Conservation (phyloP, 1,140 invertebrate species). For the Mesaphorura yosii region DNA sequence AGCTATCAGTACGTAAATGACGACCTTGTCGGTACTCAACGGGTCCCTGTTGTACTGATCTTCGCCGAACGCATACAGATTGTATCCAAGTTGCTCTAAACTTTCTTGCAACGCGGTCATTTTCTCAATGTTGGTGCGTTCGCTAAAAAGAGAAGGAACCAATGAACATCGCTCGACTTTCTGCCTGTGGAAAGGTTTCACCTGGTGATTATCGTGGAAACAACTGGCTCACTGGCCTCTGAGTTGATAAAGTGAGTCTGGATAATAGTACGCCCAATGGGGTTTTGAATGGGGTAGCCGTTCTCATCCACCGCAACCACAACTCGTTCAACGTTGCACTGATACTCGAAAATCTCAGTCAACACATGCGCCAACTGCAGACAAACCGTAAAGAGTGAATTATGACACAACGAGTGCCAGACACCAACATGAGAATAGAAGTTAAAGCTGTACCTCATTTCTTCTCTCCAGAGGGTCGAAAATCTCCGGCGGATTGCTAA, state of each 20-base stretch:
- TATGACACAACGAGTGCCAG: too few relatives aligned
- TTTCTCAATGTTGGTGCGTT: background rate
- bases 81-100: conserved; percentile 3
- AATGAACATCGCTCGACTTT: background rate
- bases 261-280: too few relatives aligned
- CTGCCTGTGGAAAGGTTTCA: background rate
- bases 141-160: background rate
- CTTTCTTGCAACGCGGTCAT: background rate
- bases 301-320: background rate
- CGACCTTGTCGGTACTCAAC: background rate
- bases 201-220: background rate
- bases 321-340: conserved; percentile 3
- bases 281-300: background rate
- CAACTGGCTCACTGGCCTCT: background rate
- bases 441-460: background rate
- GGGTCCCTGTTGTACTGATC: background rate
- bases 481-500: background rate
- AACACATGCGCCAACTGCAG: conserved; percentile 9
- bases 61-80: background rate
- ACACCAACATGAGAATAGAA: conserved; percentile 3
- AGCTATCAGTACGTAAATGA: conserved; percentile 7
- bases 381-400: conserved; percentile 2
- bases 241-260: conserved; percentile 23
- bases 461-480: background rate
- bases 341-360: background rate